Percentiles rank a stretch among this genome's conserved stretches.
Conservation (phyloP, 1,140 invertebrate species). For the Drosophila persimilis region DNA sequence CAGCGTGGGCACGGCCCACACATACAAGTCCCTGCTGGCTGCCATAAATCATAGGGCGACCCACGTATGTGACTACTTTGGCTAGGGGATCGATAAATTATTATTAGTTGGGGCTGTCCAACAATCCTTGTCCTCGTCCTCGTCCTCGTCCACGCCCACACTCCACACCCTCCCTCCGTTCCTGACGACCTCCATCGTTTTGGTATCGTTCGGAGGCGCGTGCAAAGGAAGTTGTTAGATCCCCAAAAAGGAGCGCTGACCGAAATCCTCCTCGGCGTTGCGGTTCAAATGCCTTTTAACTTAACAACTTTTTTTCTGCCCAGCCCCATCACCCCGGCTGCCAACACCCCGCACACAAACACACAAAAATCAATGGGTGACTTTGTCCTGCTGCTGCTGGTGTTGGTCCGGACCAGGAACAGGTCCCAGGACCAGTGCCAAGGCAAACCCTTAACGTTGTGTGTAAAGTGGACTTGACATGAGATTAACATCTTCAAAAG, state of each 20-base stretch:
- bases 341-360: constrained; percentile 68
- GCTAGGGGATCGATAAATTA: constrained; percentile 82
- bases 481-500: constrained; percentile 82
- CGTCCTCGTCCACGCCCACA: neutral
- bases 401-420: constrained; percentile 2
- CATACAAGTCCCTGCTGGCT: constrained; percentile 37
- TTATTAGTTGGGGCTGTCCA: constrained; percentile 75
- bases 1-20: constrained; percentile 9
- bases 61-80: constrained; percentile 77
- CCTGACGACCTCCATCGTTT: constrained; percentile 13
- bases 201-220: constrained; percentile 39
- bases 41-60: constrained; percentile 77
- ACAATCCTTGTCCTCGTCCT: neutral
- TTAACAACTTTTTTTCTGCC: constrained; percentile 75
- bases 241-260: constrained; percentile 62
- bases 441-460: constrained; percentile 72
- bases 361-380: constrained; percentile 74
- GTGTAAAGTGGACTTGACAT: constrained; percentile 82
- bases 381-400: constrained; percentile 55
- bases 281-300: constrained; percentile 82
- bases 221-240: constrained; percentile 76
- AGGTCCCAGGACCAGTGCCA: constrained; percentile 25
- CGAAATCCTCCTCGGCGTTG: constrained; percentile 69
- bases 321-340: constrained; percentile 18
- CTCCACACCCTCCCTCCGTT: neutral